Conservation (phyloP, 1,140 invertebrate genomes). For the Coenobita brevimanus region DNA sequence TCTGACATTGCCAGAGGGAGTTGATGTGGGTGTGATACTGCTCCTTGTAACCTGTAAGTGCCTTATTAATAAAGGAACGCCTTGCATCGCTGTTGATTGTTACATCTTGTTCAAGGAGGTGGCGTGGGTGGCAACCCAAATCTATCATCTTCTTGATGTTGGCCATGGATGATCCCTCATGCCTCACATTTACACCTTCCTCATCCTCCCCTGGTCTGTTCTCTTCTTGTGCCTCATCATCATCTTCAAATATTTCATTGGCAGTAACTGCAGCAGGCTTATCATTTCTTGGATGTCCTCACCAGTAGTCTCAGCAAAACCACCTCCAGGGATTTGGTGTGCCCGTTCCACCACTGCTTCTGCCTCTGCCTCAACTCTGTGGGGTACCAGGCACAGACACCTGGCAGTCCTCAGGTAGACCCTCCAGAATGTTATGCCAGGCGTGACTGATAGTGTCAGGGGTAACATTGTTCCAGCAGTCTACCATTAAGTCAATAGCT, state of each 20-base stretch:
- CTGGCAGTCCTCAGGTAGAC: background rate
- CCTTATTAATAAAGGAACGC: slow-evolving; percentile 20
- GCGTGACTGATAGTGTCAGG: background rate
- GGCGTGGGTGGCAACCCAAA: slow-evolving; percentile 4
- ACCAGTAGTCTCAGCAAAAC: background rate
- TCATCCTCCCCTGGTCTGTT: no score
- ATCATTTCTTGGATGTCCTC: no score
- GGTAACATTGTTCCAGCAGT: slow-evolving; percentile 33
- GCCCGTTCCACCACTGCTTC: background rate
- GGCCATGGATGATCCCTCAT: background rate
- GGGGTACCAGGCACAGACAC: no score
- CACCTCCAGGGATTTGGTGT: background rate
- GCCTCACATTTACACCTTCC: background rate
- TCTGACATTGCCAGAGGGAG: slow-evolving; percentile 10
- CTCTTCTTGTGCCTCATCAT: no score
- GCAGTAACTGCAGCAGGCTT: background rate
- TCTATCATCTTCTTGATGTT: slow-evolving; percentile 20
- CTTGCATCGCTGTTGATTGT: background rate
- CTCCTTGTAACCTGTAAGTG: slow-evolving; percentile 2
- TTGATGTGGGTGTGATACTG: slow-evolving; percentile 32
- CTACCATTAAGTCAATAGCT: background rate
- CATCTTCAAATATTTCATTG: background rate
- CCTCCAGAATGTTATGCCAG: slow-evolving; percentile 14
- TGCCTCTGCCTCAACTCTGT: background rate
- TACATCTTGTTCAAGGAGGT: slow-evolving; percentile 6